Percentiles rank a stretch among this genome's conserved stretches.
Conservation (phyloP, 2,888 invertebrate genomes). For the Gibbula magus region DNA sequence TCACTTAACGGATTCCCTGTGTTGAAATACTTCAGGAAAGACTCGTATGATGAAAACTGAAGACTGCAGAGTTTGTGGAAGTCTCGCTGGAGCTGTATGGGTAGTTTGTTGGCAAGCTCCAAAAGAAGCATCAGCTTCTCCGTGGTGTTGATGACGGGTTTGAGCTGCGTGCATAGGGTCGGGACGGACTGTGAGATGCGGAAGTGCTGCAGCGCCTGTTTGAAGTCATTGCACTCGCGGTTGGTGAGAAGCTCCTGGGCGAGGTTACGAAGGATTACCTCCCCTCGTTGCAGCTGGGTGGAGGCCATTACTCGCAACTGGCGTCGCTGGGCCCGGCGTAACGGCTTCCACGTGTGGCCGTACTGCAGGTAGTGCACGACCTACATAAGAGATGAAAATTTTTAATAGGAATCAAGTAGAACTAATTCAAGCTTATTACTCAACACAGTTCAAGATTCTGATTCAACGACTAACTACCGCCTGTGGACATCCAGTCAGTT, state of each 20-base stretch:
- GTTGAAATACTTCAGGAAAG: slow-evolving; percentile 55
- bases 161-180: slow-evolving; percentile 57
- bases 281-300: slow-evolving; percentile 46
- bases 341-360: slow-evolving; percentile 53
- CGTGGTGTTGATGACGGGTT: slow-evolving; percentile 56
- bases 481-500: no score
- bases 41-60: slow-evolving; percentile 60
- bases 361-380: slow-evolving; percentile 44
- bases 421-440: no score
- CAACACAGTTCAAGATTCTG: no score
- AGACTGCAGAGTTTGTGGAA: slow-evolving; percentile 63
- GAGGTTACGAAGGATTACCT: slow-evolving; percentile 56
- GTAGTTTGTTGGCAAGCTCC: slow-evolving; percentile 58
- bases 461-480: no score
- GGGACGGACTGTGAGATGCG: slow-evolving; percentile 59
- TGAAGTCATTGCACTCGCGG: slow-evolving; percentile 55
- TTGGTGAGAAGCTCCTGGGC: slow-evolving; percentile 57
- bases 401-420: no score
- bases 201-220: slow-evolving; percentile 62
- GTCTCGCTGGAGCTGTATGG: slow-evolving; percentile 55
- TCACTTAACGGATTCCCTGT: slow-evolving; percentile 50
- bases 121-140: slow-evolving; percentile 62
- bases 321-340: slow-evolving; percentile 39
- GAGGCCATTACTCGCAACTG: slow-evolving; percentile 33
- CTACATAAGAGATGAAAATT: slow-evolving; percentile 30